phyloP scores from a whole-genome alignment of 2,797 vertebrate genomes.

The Valencia hispanica region DNA sequence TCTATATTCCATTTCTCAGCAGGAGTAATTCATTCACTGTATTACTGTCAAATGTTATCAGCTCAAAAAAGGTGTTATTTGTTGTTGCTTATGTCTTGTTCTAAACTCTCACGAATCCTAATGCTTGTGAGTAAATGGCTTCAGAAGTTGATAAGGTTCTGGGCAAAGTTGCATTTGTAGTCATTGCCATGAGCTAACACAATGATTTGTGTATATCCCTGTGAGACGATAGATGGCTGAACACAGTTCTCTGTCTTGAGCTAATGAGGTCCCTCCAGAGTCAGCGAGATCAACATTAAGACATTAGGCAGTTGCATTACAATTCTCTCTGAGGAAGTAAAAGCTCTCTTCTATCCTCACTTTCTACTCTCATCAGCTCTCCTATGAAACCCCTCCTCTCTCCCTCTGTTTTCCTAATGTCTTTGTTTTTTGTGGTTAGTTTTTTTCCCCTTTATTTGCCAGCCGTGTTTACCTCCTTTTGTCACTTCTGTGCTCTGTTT shows the following conservation, averaged over 20 bases:
- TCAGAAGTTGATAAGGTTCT: neutral
- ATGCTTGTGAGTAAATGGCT: conserved; percentile 14
- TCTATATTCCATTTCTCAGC: neutral
- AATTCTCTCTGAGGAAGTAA: conserved; percentile 54
- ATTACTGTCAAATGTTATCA: neutral
- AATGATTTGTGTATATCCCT: conserved; percentile 50
- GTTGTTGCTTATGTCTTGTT: neutral
- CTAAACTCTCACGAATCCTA: neutral
- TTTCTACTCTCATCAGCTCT: conserved; percentile 24
- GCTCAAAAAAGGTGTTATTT: neutral
- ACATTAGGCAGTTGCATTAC: conserved; percentile 70
- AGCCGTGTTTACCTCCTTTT: conserved; percentile 49
- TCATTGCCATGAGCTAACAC: conserved; percentile 34
- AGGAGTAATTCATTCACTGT: neutral
- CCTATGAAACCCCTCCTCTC: conserved; percentile 5
- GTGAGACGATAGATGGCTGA: conserved; percentile 53
- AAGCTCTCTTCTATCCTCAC: conserved; percentile 39
- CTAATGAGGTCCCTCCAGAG: conserved; percentile 79
- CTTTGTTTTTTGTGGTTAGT: conserved; percentile 35
- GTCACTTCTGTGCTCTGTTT: conserved; percentile 46
- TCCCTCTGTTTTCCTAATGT: conserved; percentile 9
- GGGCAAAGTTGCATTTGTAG: conserved; percentile 38
- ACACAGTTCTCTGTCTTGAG: conserved; percentile 56
- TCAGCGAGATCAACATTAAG: conserved; percentile 68
- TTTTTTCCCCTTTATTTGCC: conserved; percentile 53